Base-by-base conservation (phyloP, 2,888 invertebrate species). In the Polydrusus pterygomalis region DNA sequence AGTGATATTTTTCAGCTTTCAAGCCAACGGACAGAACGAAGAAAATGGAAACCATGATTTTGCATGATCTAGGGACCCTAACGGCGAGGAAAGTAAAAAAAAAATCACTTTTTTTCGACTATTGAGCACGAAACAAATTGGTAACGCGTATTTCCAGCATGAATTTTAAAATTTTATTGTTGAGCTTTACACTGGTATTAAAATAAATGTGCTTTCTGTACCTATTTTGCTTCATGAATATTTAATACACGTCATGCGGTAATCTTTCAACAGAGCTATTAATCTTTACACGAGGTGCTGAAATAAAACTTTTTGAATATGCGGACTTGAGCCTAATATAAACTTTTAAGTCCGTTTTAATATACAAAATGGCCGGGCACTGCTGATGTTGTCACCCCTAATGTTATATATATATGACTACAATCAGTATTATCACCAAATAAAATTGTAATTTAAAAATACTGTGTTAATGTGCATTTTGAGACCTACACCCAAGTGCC, bases 241-340 rank as follows among this genome's bases (percentile, higher is more conserved):
- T 71, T 63, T 71, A 40, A 54, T 15, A 45, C 47, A 54, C 71
- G 71, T 64, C 63, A 71, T 62, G 54, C 49, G 18, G 56, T 63
- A 51, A 71, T 71, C 71, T 64, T 54, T 71, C 71, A 64, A 51
- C 64, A n/a, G n/a, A 20, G 40, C 49, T 34, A 71, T 71, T 64
- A 71, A 71, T 71, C 71, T 71, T 71, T 30, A 17, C 63, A 40
- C 58, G 38, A 60, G 34, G 64, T 51, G 64, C 38, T 64, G 63
- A 64, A 71, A 64, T 20, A 15, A 54, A 71, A 34, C 47, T 70
- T 70, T 51, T 51, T 51, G 51, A 51, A 51, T 51, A 51, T 54
- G 54, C 54, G 54, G 54, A 47, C 15, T 47, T 47, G 15, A 17
- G 47, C 8, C 17, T 47, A 45, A 45, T 47, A 8, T 34, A 34